Conservation (phyloP, 2,888 invertebrate genomes). For the Cantharis rustica region DNA sequence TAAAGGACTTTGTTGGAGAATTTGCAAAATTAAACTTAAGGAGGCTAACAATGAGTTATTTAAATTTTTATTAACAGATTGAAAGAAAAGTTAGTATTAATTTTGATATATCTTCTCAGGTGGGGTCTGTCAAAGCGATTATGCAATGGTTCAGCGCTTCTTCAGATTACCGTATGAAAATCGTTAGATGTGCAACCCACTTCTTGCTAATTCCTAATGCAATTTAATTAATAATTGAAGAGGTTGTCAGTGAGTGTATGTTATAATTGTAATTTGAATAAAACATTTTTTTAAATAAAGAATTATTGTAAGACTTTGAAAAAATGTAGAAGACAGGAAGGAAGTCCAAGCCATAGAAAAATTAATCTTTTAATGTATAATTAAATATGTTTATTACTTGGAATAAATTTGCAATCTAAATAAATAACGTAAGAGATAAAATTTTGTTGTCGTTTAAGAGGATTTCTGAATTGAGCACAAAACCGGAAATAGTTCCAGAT, state of each 20-base stretch:
- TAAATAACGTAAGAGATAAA: slow-evolving; percentile 1
- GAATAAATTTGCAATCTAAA: slow-evolving; percentile 2
- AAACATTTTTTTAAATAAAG: neutral
- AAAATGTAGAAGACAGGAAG: neutral
- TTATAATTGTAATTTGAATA: neutral
- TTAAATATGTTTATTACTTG: neutral
- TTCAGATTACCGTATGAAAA: slow-evolving; percentile 26
- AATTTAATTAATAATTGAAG: neutral
- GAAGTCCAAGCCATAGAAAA: neutral
- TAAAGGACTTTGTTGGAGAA: too few relatives aligned
- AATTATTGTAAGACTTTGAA: neutral
- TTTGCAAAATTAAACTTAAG: too few relatives aligned
- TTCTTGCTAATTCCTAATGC: neutral
- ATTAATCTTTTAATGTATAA: slow-evolving; percentile 3
- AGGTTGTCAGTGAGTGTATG: neutral
- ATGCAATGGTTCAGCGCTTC: slow-evolving; percentile 26
- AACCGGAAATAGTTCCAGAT: slow-evolving; percentile 15
- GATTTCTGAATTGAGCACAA: neutral
- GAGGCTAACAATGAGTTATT: neutral
- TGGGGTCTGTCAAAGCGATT: slow-evolving; percentile 25
- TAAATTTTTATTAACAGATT: neutral
- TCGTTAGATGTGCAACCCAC: slow-evolving; percentile 18
- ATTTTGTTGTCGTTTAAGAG: neutral
- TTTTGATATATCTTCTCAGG: slow-evolving; percentile 15
- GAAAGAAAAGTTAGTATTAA: neutral